Evolutionary conservation across 2,888 invertebrate species (phyloP).

Genomic region (Scrobipalpa costella): DNA sequence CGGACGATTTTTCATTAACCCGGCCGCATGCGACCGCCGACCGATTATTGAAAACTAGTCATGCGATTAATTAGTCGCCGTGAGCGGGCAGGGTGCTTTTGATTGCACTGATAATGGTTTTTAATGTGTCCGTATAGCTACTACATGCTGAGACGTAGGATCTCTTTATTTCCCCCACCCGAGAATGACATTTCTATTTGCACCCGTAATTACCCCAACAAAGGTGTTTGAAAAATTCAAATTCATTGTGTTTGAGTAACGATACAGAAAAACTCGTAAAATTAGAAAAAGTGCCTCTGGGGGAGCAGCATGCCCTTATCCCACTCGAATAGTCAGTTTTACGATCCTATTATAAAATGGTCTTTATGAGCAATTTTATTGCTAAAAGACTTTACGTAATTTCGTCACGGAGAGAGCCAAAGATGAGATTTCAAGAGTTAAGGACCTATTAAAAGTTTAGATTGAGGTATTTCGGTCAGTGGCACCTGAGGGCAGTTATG

Average conservation of each 20-base stretch:
- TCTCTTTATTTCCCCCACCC: conserved; percentile 8
- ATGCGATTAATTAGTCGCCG: conserved; percentile 74
- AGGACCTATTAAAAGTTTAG: conserved; percentile 70
- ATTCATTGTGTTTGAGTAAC: conserved; percentile 57
- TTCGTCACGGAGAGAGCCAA: conserved; percentile 69
- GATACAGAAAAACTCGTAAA: conserved; percentile 67
- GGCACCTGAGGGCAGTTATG: conserved; percentile 32
- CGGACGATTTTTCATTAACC: conserved; percentile 75
- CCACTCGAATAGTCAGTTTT: conserved; percentile 63
- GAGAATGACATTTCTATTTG: conserved; percentile 17
- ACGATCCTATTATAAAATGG: conserved; percentile 79
- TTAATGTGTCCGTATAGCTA: conserved; percentile 34
- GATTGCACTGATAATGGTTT: conserved; percentile 71
- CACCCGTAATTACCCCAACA: conserved; percentile 21
- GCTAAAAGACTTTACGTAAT: conserved; percentile 78
- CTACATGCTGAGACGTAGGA: background rate
- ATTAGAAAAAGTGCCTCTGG: conserved; percentile 66
- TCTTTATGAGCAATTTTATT: conserved; percentile 78
- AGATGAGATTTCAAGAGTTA: conserved; percentile 71
- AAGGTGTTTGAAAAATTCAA: conserved; percentile 54
- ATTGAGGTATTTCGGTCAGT: conserved; percentile 67
- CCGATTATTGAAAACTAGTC: conserved; percentile 66
- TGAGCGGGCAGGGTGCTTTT: conserved; percentile 57
- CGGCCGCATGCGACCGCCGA: conserved; percentile 50
- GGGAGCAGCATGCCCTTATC: conserved; percentile 46